Evolutionary conservation across 2,888 invertebrate species (phyloP), one percentile per base, ranked within the genome.

Genomic region (Hydroisotoma schaefferi): DNA sequence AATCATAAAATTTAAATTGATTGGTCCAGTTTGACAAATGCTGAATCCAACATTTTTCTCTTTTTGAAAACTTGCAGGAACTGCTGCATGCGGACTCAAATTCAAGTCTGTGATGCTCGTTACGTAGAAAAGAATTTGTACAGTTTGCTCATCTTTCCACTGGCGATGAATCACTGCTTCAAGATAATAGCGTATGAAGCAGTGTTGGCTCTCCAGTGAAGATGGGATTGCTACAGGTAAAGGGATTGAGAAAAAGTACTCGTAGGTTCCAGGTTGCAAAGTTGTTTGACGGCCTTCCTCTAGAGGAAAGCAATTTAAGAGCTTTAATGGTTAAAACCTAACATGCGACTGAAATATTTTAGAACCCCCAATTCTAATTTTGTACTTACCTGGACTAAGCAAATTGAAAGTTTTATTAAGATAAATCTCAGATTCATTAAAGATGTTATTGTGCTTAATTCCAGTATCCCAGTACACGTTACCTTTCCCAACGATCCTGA

Each of bases 1-100:
- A 27, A 75, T 66, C 27, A 70, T 65, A 5, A 74, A 73, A 12
- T 73, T 73, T n/a, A 73, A 74, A 23, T 74, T 70, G n/a, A 75
- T 71, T 22, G 75, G 74, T 18, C 75, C 75, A 46, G 69, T 68
- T 2, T 73, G 71, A 52, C 74, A 70, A 72, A 75, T 67, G 73
- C 74, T 57, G 71, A 73, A 47, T 70, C 75, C 27, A 68, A 74
- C 69, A 70, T 74, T 40, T 73, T 74, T 60, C 67, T 74, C 60
- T 71, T 70, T 54, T 73, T 71, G 51, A 37, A 65, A 57, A 51
- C 61, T 62, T n/a, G 55, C 56, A 49, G 71, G 68, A 48, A 74
- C 74, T 55, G 71, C 73, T 23, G 74, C 73, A 55, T 73, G 73
- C 26, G 74, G 69, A n/a, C 74, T 73, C 3, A 60, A 59, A 67